Evolutionary conservation across 2,797 vertebrate genomes (phyloP).

Genomic region (Sebastolobus altivelis): DNA sequence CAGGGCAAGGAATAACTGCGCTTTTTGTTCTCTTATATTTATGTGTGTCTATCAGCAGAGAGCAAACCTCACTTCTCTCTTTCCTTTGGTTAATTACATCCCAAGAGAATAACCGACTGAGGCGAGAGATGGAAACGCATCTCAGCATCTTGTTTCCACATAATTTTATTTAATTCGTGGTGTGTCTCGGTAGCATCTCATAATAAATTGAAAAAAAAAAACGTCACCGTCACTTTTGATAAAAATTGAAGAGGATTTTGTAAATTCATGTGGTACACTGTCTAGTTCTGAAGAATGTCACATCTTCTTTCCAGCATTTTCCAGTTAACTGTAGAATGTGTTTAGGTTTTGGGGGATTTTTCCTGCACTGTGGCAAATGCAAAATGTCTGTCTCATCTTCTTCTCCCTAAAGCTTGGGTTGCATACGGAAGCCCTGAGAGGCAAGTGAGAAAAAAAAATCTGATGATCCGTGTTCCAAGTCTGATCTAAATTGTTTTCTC

Average conservation of each 20-base stretch:
- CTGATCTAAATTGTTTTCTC: not conserved
- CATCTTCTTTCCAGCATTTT: slow-evolving; percentile 34
- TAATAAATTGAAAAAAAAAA: slow-evolving; percentile 40
- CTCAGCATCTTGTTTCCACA: slow-evolving; percentile 44
- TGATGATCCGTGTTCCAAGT: not conserved
- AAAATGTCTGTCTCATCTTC: slow-evolving; percentile 38
- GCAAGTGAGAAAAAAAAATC: not conserved
- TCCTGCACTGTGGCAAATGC: slow-evolving; percentile 22
- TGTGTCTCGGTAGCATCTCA: slow-evolving; percentile 59
- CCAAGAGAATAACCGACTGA: slow-evolving; percentile 47
- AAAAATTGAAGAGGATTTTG: slow-evolving; percentile 39
- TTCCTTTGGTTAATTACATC: slow-evolving; percentile 51
- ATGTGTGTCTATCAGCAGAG: slow-evolving; percentile 56
- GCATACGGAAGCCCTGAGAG: not conserved
- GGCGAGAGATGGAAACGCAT: slow-evolving; percentile 35
- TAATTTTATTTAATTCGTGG: slow-evolving; percentile 62
- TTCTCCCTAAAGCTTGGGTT: not conserved
- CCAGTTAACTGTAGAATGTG: slow-evolving; percentile 21
- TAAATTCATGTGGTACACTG: slow-evolving; percentile 23
- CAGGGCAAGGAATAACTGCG: slow-evolving; percentile 78
- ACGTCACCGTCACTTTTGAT: slow-evolving; percentile 33
- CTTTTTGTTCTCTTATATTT: slow-evolving; percentile 67
- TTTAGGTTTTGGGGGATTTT: slow-evolving; percentile 17
- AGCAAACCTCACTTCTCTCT: slow-evolving; percentile 52
- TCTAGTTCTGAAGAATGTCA: slow-evolving; percentile 12